phyloP scores from a whole-genome alignment of 23 tunicate species.

The Ascidia mentula region DNA sequence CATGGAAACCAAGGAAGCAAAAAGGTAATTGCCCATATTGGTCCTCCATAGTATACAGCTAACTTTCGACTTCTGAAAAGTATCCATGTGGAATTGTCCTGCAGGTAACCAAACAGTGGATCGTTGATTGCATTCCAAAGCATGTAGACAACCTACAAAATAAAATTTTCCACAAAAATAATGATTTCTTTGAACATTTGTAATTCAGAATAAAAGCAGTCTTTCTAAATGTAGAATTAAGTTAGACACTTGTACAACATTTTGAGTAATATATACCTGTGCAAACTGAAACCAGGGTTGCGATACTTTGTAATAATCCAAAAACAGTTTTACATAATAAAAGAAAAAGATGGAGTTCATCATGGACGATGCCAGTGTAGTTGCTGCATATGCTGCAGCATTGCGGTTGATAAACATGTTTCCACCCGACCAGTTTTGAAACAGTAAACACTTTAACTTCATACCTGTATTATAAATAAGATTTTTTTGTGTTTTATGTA shows the following conservation, averaged over 20 bases:
- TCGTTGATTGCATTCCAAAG: conserved; percentile 96
- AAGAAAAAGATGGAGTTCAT: conserved; percentile 90
- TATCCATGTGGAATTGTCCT: conserved; percentile 86
- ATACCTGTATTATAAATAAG: neutral
- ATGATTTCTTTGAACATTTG: neutral
- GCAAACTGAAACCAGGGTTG: conserved; percentile 86
- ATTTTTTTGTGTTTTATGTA: no score
- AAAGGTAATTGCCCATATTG: conserved; percentile 79
- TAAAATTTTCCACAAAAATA: neutral
- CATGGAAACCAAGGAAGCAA: conserved; percentile 90
- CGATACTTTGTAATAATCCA: conserved; percentile 61
- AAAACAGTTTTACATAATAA: conserved; percentile 84
- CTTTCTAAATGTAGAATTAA: no score
- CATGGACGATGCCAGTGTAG: conserved; percentile 61
- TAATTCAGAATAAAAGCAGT: no score
- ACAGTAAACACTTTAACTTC: neutral
- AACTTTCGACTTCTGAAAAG: conserved; percentile 66
- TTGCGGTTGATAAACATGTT: conserved; percentile 37
- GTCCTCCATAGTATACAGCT: conserved; percentile 89
- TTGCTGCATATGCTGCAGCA: conserved; percentile 87
- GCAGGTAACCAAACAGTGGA: conserved; percentile 89
- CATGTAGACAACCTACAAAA: conserved; percentile 72
- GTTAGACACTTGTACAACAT: no score
- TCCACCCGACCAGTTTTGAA: neutral
- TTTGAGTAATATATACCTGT: conserved; percentile 42